Percentiles rank a stretch among this genome's conserved stretches.
phyloP scores from a whole-genome alignment of 35 echinoderm and acorn worm species.

The Chiridota heheva region DNA sequence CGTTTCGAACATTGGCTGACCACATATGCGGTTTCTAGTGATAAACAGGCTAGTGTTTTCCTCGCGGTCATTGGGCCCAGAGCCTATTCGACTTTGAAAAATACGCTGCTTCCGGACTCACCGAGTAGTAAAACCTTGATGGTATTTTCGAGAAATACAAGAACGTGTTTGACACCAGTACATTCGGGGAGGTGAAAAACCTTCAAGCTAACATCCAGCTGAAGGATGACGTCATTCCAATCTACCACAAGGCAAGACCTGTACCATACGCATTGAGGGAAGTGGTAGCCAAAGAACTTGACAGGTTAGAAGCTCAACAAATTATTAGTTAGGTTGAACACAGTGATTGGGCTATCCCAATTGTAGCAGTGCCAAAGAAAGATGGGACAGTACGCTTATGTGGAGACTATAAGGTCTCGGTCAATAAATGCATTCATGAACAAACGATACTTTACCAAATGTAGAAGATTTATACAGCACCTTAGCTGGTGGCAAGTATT shows the following conservation, averaged over 20 bases:
- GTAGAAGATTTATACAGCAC: slow-evolving; percentile 26
- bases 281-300: slow-evolving; percentile 25
- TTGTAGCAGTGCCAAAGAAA: slow-evolving; percentile 69
- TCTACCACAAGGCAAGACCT: slow-evolving; percentile 11
- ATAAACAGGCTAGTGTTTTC: no score
- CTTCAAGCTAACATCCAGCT: background rate
- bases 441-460: slow-evolving; percentile 33
- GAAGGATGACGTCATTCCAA: background rate
- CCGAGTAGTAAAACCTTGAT: no score
- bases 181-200: background rate
- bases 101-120: no score
- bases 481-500: slow-evolving; percentile 43
- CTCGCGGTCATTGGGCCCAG: no score
- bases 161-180: no score
- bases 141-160: no score
- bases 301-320: slow-evolving; percentile 26
- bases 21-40: no score
- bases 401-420: slow-evolving; percentile 67
- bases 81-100: no score
- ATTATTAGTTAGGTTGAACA: slow-evolving; percentile 28
- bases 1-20: no score
- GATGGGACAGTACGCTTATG: slow-evolving; percentile 58
- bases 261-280: slow-evolving; percentile 17
- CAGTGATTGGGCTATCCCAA: slow-evolving; percentile 81
- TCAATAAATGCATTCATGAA: slow-evolving; percentile 47